phyloP scores from a whole-genome alignment of 1,140 invertebrate genomes.

The Drosophila truncata region DNA sequence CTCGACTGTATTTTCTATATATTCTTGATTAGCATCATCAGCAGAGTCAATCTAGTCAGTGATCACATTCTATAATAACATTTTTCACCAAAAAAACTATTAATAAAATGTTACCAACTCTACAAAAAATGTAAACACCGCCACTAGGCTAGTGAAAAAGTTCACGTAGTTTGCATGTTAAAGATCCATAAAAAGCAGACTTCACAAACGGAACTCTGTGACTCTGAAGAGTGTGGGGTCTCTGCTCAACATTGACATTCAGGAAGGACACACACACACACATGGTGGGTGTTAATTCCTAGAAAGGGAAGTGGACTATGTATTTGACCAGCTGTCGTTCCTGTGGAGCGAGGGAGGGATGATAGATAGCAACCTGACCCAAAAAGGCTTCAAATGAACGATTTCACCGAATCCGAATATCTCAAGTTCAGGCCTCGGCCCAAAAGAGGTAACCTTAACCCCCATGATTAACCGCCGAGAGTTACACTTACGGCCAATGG shows the following conservation, averaged over 20 bases:
- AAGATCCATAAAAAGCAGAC: slow-evolving; percentile 62
- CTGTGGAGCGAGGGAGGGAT: slow-evolving; percentile 3
- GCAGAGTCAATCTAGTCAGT: too few species aligned
- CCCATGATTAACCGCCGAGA: slow-evolving; percentile 37
- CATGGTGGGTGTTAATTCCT: slow-evolving; percentile 14
- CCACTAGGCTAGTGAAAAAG: neutral
- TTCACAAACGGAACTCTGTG: slow-evolving; percentile 22
- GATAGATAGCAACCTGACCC: slow-evolving; percentile 21
- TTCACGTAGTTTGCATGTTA: slow-evolving; percentile 57
- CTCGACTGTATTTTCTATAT: too few species aligned
- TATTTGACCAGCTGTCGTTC: slow-evolving; percentile 35
- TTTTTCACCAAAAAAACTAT: neutral
- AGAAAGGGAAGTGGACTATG: slow-evolving; percentile 4
- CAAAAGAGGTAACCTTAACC: slow-evolving; percentile 40
- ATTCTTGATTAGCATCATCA: too few species aligned
- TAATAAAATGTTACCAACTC: neutral
- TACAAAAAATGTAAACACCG: neutral
- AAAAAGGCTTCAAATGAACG: slow-evolving; percentile 13
- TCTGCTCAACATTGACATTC: slow-evolving; percentile 52
- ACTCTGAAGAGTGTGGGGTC: slow-evolving; percentile 9
- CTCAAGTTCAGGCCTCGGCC: slow-evolving; percentile 27
- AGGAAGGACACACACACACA: slow-evolving; percentile 23
- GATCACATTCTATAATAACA: too few species aligned
- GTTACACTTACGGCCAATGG: slow-evolving; percentile 54
- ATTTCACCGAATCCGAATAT: slow-evolving; percentile 29